These are phyloP conservation scores for Heterodera schachtii DNA, from an alignment of 1,140 invertebrate species.

Conservation along the genomic window DNA sequence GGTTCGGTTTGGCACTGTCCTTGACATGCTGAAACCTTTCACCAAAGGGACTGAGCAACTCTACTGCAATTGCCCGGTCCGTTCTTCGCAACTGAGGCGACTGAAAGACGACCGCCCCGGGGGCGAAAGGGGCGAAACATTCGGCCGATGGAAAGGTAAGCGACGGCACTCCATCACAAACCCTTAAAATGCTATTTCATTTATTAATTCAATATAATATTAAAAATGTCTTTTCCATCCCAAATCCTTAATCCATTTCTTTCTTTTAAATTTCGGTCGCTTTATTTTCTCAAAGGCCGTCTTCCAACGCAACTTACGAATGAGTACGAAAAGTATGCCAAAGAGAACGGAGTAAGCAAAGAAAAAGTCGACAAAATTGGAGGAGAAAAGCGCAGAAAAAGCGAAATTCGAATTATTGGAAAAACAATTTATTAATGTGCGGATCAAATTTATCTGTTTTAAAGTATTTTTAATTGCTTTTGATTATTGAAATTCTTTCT, in stretches of 20 bases:
- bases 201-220: too few species aligned
- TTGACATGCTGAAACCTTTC: neutral
- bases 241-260: too few species aligned
- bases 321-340: constrained; percentile 25
- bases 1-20: neutral
- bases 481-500: too few species aligned
- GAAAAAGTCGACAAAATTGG: neutral
- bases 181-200: too few species aligned
- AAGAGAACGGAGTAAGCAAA: neutral
- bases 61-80: constrained; percentile 40
- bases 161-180: too few species aligned
- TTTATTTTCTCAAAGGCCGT: neutral
- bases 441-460: too few species aligned
- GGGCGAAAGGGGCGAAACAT: neutral
- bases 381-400: too few species aligned
- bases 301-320: constrained; percentile 13
- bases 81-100: constrained; percentile 17
- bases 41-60: constrained; percentile 32
- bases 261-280: too few species aligned
- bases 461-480: too few species aligned
- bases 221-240: too few species aligned
- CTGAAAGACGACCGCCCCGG: constrained; percentile 7
- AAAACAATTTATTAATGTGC: too few species aligned
- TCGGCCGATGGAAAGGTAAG: constrained; percentile 23
- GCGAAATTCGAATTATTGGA: too few species aligned